Percentiles rank a stretch among this genome's conserved stretches.
phyloP scores from a whole-genome alignment of 1,140 invertebrate species.

The Apis dorsata region DNA sequence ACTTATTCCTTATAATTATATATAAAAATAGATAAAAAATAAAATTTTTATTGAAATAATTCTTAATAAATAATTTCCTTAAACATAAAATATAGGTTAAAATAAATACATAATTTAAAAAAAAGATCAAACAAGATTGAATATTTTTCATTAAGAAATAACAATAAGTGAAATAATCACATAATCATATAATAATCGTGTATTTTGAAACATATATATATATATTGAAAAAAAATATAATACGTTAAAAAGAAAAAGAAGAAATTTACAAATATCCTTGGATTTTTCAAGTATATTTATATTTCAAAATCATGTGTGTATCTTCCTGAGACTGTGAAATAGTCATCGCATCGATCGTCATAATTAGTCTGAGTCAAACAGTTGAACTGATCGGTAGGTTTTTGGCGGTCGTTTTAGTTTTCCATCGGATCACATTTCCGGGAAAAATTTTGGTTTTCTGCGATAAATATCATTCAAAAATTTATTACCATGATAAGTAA shows the following conservation, averaged over 20 bases:
- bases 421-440: not conserved
- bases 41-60: not conserved
- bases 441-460: not conserved
- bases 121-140: not conserved
- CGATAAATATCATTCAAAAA: not conserved
- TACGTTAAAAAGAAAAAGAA: not conserved
- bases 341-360: not conserved
- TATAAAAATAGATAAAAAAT: not conserved
- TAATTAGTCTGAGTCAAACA: constrained; percentile 29
- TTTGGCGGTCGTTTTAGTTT: not conserved
- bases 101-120: not conserved
- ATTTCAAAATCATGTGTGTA: not conserved
- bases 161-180: not conserved
- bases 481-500: constrained; percentile 36
- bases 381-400: constrained; percentile 16
- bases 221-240: not conserved
- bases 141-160: too few species aligned
- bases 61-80: not conserved
- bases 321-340: not conserved
- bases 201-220: too few species aligned
- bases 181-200: too few species aligned
- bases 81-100: not conserved
- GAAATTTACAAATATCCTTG: not conserved
- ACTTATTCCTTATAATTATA: not conserved
- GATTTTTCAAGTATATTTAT: not conserved